phyloP scores from a whole-genome alignment of 2,797 vertebrate species.

The Sebastes itinus region DNA sequence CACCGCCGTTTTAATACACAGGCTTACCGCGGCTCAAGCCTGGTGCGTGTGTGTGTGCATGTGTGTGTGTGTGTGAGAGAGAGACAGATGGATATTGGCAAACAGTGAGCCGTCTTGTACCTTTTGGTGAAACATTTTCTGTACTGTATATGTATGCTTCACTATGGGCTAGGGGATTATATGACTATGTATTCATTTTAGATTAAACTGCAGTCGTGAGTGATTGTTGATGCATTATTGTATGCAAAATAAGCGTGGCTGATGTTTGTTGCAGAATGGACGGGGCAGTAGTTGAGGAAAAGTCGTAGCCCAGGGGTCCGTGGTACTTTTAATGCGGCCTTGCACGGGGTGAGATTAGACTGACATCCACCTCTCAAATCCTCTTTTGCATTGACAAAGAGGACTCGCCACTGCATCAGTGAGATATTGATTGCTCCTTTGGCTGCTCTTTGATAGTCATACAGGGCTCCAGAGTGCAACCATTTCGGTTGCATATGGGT shows the following conservation, averaged over 20 bases:
- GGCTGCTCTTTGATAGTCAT: background rate
- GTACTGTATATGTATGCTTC: too few relatives aligned
- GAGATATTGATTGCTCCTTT: slow-evolving; percentile 3
- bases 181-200: too few relatives aligned
- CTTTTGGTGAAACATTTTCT: too few relatives aligned
- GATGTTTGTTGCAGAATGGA: too few relatives aligned
- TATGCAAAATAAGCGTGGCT: background rate
- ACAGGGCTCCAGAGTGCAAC: background rate
- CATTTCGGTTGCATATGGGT: too few relatives aligned
- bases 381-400: slow-evolving; percentile 11
- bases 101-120: too few relatives aligned
- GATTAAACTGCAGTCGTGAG: too few relatives aligned
- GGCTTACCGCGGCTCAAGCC: background rate
- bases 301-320: background rate
- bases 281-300: background rate
- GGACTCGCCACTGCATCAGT: background rate
- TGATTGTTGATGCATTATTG: too few relatives aligned
- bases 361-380: slow-evolving; percentile 12
- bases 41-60: rapidly evolving
- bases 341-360: slow-evolving; percentile 4
- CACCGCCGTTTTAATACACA: background rate
- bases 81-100: too few relatives aligned
- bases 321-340: background rate
- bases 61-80: too few relatives aligned
- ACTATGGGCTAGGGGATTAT: too few relatives aligned